Base-by-base conservation (phyloP, 2,113 vertebrate genomes). In the Thunnus maccoyii region DNA sequence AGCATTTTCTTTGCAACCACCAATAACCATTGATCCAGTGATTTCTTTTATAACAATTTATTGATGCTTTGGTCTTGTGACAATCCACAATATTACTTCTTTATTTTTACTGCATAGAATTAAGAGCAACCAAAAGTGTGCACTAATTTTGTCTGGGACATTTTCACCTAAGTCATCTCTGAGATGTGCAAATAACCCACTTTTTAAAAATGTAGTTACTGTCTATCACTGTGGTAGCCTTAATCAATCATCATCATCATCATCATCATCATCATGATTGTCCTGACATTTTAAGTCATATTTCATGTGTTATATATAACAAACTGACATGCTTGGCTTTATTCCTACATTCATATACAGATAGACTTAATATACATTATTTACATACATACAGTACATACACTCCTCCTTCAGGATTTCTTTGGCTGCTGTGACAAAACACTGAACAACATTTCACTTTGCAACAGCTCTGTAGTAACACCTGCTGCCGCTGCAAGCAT, bases 261-360 rank as follows among this genome's bases (percentile, higher is more conserved):
- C 46, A 65, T 13, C 25, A 18, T 64, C 68, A 50, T 8, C 50
- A 50, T 58, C 13, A 41, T 30, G 16, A 77, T 60, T 73, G 70
- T 75, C 47, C 63, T 47, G 22, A 60, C 27, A n/a, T 5, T 61
- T 14, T 11, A 73, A 36, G 15, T 74, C 65, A 48, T 41, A 61
- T 67, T 63, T 47, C 20, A 52, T 10, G 15, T 18, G 25, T 77
- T 22, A 18, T 44, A 36, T 15, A 64, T 54, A 77, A 68, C 57
- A 70, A 47, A 80, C 18, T 69, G 46, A 56, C 57, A 63, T 8
- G 41, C 15, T 65, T 86, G 76, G 46, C 83, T 88, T 87, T 82
- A 46, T 79, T 89, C 75, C 75, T 80, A 74, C 58, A 86, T 89
- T 83, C 63, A 90, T 80, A 79, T 88, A 86, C 67, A 89, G n/a